Conservation (phyloP, 2,888 invertebrate genomes). For the Sylvicola fuscatus region DNA sequence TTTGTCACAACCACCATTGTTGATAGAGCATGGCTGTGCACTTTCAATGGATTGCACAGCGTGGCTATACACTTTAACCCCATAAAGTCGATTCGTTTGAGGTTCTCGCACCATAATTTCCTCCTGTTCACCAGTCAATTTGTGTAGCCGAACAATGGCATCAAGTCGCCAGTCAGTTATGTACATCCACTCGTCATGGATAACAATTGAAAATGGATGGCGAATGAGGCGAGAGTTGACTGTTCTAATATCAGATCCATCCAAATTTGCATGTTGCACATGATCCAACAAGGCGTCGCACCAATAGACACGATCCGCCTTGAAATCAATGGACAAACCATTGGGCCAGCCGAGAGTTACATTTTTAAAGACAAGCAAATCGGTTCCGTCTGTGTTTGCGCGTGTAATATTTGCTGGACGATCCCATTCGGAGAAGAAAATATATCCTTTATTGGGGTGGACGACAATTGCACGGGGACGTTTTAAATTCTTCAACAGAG, state of each 20-base stretch:
- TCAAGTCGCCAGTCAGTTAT: conserved; percentile 95
- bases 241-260: conserved; percentile 79
- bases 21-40: conserved; percentile 60
- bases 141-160: conserved; percentile 78
- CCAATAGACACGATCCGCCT: conserved; percentile 81
- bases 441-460: conserved; percentile 83
- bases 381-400: conserved; percentile 76
- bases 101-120: conserved; percentile 73
- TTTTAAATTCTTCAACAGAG: conserved; percentile 68
- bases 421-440: conserved; percentile 94
- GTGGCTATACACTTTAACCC: conserved; percentile 72
- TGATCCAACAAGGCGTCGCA: conserved; percentile 92
- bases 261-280: conserved; percentile 80
- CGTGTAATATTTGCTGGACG: conserved; percentile 91
- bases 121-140: conserved; percentile 72
- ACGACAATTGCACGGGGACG: conserved; percentile 91
- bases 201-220: conserved; percentile 83
- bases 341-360: conserved; percentile 95
- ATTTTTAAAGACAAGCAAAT: conserved; percentile 69
- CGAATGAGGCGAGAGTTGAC: conserved; percentile 68
- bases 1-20: conserved; percentile 84
- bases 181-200: conserved; percentile 80
- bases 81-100: conserved; percentile 75
- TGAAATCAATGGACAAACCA: conserved; percentile 83
- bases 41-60: conserved; percentile 47